These are phyloP conservation scores for Barnardius zonarius DNA, from an alignment of 2,113 vertebrate species.

Conservation along the genomic window DNA sequence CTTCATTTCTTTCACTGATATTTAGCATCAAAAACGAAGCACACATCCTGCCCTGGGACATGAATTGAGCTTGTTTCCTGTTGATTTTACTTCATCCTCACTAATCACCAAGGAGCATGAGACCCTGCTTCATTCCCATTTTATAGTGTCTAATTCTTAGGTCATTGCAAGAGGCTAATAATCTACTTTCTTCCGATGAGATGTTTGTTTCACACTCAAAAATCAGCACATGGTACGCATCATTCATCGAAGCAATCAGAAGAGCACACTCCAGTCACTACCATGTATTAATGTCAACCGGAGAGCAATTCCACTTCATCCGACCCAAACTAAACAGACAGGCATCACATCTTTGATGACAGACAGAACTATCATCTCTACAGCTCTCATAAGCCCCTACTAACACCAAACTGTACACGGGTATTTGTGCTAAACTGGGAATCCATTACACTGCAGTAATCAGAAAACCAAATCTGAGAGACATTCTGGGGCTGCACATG, in stretches of 20 bases:
- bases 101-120: neutral
- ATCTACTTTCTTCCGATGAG: neutral
- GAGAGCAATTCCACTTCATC: conserved; percentile 69
- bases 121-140: neutral
- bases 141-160: neutral
- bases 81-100: neutral
- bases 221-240: neutral
- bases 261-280: conserved; percentile 54
- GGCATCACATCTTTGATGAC: conserved; percentile 28
- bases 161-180: neutral
- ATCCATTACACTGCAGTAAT: neutral
- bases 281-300: conserved; percentile 72
- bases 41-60: neutral
- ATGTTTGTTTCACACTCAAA: conserved; percentile 46
- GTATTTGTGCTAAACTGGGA: neutral
- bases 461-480: neutral
- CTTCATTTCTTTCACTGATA: neutral
- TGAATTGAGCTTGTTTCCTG: neutral
- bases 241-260: conserved; percentile 56
- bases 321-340: conserved; percentile 66
- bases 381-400: neutral
- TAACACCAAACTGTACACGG: neutral
- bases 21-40: neutral
- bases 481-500: neutral
- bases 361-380: conserved; percentile 21